These are phyloP conservation scores for Poecilobothrus nobilitatus DNA, from an alignment of 2,888 invertebrate species.

Conservation along the genomic window DNA sequence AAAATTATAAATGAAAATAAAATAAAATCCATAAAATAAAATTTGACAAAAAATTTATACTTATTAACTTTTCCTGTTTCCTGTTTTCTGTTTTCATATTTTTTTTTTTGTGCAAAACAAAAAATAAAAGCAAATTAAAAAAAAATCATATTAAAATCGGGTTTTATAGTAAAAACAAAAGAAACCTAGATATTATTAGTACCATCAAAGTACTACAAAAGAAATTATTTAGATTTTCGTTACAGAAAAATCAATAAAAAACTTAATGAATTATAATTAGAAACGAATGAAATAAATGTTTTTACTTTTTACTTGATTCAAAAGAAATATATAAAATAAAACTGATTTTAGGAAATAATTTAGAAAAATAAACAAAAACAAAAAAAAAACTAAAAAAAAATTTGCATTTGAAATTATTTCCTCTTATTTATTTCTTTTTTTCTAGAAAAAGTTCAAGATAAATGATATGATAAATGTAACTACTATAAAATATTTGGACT, in stretches of 20 bases:
- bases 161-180: no score
- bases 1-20: background rate
- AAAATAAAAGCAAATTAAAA: background rate
- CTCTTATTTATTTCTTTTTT: background rate
- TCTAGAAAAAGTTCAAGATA: background rate
- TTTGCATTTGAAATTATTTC: constrained; percentile 4
- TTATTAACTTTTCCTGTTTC: background rate
- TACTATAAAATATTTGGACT: background rate
- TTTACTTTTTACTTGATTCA: background rate
- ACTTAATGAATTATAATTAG: no score
- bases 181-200: no score
- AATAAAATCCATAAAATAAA: background rate
- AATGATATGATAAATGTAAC: background rate
- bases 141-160: no score
- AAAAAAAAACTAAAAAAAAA: background rate
- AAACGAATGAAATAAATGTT: background rate
- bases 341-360: no score
- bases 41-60: background rate
- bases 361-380: background rate
- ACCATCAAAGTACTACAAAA: no score
- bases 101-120: background rate
- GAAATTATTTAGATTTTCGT: no score
- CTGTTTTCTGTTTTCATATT: background rate
- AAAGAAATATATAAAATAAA: no score
- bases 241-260: no score